Evolutionary conservation across 2,888 invertebrate species (phyloP).

Genomic region (Campoletis raptor): DNA sequence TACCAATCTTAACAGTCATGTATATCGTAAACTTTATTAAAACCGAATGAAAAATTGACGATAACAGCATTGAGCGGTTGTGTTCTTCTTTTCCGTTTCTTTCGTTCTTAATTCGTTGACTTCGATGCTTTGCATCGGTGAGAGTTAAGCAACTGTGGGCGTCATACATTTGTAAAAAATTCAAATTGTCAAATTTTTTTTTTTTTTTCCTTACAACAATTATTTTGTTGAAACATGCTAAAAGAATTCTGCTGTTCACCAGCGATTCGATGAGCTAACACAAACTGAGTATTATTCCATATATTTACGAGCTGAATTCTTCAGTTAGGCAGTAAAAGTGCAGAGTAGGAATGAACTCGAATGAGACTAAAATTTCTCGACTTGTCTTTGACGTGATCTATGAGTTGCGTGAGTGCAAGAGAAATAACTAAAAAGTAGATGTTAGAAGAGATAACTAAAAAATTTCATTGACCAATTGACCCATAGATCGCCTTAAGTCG

Average conservation of each 20-base stretch:
- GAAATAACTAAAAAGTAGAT: too few relatives aligned
- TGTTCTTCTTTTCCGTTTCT: neutral
- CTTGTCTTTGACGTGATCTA: neutral
- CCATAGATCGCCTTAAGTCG: neutral
- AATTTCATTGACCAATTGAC: too few relatives aligned
- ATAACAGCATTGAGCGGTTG: conserved; percentile 39
- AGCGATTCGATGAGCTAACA: neutral
- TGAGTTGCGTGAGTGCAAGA: too few relatives aligned
- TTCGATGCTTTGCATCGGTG: conserved; percentile 10
- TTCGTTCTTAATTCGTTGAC: neutral
- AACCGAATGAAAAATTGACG: conserved; percentile 54
- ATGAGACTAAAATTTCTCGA: conserved; percentile 17
- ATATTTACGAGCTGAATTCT: neutral
- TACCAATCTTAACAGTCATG: conserved; percentile 62
- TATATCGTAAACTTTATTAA: conserved; percentile 67
- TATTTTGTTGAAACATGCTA: neutral
- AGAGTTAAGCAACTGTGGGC: neutral
- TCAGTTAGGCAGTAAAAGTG: conserved; percentile 24
- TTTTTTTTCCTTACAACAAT: neutral
- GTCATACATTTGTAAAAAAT: neutral
- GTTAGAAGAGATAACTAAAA: too few relatives aligned
- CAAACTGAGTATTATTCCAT: neutral
- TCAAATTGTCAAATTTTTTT: neutral
- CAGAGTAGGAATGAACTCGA: conserved; percentile 40
- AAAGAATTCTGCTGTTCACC: neutral